Percentiles rank a stretch among this genome's conserved stretches.
These are phyloP conservation scores for Apostichopus leukothele DNA, from an alignment of 53 echinoderm and acorn worm species.

Conservation along the genomic window DNA sequence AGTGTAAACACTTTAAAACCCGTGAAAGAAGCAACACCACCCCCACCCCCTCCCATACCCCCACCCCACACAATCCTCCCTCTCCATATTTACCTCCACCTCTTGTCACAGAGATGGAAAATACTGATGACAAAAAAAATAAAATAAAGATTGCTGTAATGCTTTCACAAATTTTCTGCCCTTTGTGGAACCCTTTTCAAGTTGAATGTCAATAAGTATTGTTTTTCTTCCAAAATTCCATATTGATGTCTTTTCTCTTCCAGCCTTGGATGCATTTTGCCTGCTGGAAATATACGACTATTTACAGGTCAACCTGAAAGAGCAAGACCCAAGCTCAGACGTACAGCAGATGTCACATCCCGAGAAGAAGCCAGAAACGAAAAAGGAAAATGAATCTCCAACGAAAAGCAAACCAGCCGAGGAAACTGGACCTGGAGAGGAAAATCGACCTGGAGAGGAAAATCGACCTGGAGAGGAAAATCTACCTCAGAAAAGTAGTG, in stretches of 20 bases:
- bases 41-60: no score
- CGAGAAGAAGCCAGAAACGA: neutral
- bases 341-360: neutral
- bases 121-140: no score
- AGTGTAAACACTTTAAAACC: no score
- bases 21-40: no score
- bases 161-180: no score
- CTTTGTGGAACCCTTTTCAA: no score
- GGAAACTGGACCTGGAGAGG: neutral
- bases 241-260: neutral
- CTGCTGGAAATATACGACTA: constrained; percentile 23
- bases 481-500: neutral
- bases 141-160: no score
- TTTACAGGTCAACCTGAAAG: neutral
- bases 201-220: no score
- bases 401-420: neutral
- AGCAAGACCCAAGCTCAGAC: constrained; percentile 30
- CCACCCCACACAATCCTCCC: no score
- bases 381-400: neutral
- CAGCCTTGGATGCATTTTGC: constrained; percentile 35
- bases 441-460: neutral
- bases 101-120: no score
- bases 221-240: no score
- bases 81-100: no score
- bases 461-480: neutral